phyloP scores from a whole-genome alignment of 1,140 invertebrate species.

The Drosophila oshimai region DNA sequence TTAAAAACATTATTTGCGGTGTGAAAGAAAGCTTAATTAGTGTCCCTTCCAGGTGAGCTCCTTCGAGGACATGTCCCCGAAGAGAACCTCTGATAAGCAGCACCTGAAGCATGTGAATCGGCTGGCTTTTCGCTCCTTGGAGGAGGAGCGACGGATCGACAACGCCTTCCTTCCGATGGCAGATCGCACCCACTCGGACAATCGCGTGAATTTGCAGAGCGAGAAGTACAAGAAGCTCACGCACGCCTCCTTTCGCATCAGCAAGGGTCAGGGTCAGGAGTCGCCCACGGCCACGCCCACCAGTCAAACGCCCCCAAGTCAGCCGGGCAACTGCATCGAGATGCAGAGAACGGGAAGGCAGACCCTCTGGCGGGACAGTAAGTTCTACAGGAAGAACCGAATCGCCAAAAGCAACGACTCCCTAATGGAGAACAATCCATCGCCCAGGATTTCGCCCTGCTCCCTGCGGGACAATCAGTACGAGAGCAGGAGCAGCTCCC shows the following conservation, averaged over 20 bases:
- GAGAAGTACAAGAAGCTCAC: conserved; percentile 82
- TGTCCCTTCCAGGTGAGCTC: conserved; percentile 62
- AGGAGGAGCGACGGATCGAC: conserved; percentile 82
- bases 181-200: conserved; percentile 81
- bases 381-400: conserved; percentile 81
- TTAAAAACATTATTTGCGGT: not conserved
- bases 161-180: conserved; percentile 79
- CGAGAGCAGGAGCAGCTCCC: conserved; percentile 63
- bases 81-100: conserved; percentile 50
- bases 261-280: conserved; percentile 62
- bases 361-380: conserved; percentile 80
- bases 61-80: conserved; percentile 82
- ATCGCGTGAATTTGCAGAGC: conserved; percentile 79
- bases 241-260: conserved; percentile 78
- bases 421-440: conserved; percentile 73
- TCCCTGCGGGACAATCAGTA: conserved; percentile 78
- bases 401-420: conserved; percentile 82
- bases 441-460: conserved; percentile 67
- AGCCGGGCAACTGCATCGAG: conserved; percentile 48
- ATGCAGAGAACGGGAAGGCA: conserved; percentile 67
- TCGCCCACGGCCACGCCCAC: conserved; percentile 40
- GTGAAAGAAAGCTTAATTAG: conserved; percentile 24
- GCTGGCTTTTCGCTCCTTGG: conserved; percentile 77
- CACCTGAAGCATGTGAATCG: conserved; percentile 79
- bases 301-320: conserved; percentile 46